Evolutionary conservation across 2,113 vertebrate genomes (phyloP), one percentile per base, ranked within the genome.

Genomic region (Corythoichthys intestinalis): DNA sequence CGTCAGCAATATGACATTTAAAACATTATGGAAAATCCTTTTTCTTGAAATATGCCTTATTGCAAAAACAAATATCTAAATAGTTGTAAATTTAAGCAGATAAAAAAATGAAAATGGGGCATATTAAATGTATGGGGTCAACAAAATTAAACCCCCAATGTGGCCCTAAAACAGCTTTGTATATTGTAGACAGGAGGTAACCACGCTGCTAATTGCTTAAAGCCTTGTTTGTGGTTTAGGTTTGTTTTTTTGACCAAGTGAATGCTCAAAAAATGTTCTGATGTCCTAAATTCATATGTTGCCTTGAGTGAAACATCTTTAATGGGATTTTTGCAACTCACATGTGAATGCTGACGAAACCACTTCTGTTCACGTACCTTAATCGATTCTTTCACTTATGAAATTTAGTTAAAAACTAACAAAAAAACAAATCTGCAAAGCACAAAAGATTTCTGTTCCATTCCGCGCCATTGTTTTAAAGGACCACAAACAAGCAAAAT

Each of bases 371-470:
- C 61, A 48, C 14, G 61, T 41, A 63, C 61, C 61, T 63, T 63
- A 63, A 28, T 14, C 6, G 39, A 39, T 46, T 46, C 44, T 46
- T 10, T 47, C 20, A 11, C 4, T 63, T 63, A 1, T n/a, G 4
- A 44, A 47, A 47, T 0, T 50, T 48, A 28, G 20, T 38, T 56
- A 8, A 50, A 93, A 91, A 87, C 44, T 5, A 17, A 20, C 46
- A 46, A 9, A 90, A 91, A 85, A 91, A 28, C 0, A 57, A 2
- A 54, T 69, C 37, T 56, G 57, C 58, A 61, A 35, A 60, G 58
- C 14, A 7, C 15, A 6, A 34, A 34, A 63, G 28, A 34, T 34
- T 74, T 71, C 9, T 65, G 35, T 77, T 54, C 49, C 70, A 71
- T 60, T 62, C 72, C 48, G 52, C 10, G 13, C 67, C 15, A 17